These are phyloP conservation scores for Rhopalosiphum nymphaeae DNA, from an alignment of 2,888 invertebrate genomes.

Conservation along the genomic window DNA sequence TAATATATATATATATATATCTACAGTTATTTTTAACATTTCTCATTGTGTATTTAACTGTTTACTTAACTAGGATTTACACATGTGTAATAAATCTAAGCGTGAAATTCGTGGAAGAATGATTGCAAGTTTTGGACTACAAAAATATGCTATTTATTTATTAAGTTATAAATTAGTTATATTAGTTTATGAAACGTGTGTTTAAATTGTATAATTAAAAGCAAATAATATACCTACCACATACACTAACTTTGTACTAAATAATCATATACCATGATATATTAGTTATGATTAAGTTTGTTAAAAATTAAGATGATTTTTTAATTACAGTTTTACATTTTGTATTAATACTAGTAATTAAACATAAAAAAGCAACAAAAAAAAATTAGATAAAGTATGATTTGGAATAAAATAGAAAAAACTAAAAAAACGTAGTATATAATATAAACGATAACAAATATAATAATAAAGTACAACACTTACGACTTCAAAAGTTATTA, in stretches of 20 bases:
- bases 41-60: background rate
- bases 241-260: background rate
- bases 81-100: background rate
- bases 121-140: background rate
- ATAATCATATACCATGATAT: constrained; percentile 27
- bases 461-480: background rate
- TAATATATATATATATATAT: background rate
- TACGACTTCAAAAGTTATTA: background rate
- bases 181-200: background rate
- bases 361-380: background rate
- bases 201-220: background rate
- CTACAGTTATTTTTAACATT: background rate
- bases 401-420: background rate
- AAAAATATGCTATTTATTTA: background rate
- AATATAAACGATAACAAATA: background rate
- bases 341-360: background rate
- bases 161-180: background rate
- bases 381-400: background rate
- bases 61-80: background rate
- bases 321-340: background rate
- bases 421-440: background rate
- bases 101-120: background rate
- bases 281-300: constrained; percentile 1
- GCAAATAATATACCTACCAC: background rate
- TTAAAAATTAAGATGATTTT: background rate